Conservation (phyloP, 2,888 invertebrate genomes). For the Nesidiocoris tenuis region DNA sequence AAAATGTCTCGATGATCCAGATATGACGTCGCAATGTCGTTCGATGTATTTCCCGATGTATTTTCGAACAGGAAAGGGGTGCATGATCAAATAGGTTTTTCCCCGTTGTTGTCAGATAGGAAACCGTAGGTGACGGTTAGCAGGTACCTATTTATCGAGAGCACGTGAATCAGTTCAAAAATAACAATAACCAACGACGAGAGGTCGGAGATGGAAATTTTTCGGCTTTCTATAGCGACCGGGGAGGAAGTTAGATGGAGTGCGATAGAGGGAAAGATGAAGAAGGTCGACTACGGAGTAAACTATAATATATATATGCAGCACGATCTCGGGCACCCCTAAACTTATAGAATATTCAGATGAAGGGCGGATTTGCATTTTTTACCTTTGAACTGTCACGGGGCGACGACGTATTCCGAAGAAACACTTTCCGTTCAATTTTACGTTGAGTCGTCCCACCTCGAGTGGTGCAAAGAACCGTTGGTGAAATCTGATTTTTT, state of each 20-base stretch:
- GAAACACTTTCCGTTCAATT: background rate
- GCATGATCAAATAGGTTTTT: background rate
- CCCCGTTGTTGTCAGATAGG: background rate
- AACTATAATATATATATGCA: too few species aligned
- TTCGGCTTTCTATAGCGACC: background rate
- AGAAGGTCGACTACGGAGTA: too few species aligned
- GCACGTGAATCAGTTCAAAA: background rate
- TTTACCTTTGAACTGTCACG: background rate
- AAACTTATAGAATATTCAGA: conserved; percentile 29
- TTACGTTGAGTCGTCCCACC: background rate
- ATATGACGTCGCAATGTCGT: too few species aligned
- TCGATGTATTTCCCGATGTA: too few species aligned
- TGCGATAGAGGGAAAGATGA: background rate
- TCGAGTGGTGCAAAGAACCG: background rate
- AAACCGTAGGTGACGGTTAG: background rate
- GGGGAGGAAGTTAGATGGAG: background rate
- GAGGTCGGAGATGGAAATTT: background rate
- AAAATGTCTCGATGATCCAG: too few species aligned
- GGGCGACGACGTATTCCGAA: background rate
- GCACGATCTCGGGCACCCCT: conserved; percentile 9
- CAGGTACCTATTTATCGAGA: background rate
- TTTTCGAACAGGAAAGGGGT: background rate
- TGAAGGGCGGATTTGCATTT: conserved; percentile 10
- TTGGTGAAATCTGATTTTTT: background rate
- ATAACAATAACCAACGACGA: background rate